Evolutionary conservation across 2,888 invertebrate genomes (phyloP), one percentile per base, ranked within the genome.

Genomic region (Rutpela maculata): DNA sequence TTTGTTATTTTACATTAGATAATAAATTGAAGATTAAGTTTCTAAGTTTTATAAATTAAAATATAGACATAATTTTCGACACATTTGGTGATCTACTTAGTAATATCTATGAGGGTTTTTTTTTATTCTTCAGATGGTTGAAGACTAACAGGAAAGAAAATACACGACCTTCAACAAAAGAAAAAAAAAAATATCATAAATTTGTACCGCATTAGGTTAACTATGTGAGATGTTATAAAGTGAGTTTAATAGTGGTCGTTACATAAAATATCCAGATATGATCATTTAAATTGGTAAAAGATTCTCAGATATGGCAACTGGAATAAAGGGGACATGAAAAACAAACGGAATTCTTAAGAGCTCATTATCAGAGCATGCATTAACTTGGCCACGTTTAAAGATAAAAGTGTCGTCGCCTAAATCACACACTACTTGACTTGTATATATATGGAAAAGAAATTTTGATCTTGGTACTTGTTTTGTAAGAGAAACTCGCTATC

Each of bases 351-450:
- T 50, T n/a, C 50, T 50, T 50, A n/a, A 50, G 50, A n/a, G 12
- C 15, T 15, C n/a, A n/a, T 50, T 50, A 50, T 50, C n/a, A 50
- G 7, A 15, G n/a, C 15, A 50, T n/a, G n/a, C 50, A 50, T 50
- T 50, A 50, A 50, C 50, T 50, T 50, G n/a, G n/a, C 50, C 50
- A 50, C n/a, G 50, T 50, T 50, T 50, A 50, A 50, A n/a, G 50
- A 50, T 50, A 50, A 50, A 50, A 50, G n/a, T n/a, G 50, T 50
- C 50, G 5, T n/a, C 50, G n/a, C 15, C n/a, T 50, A 50, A 50
- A 50, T 50, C 50, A n/a, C 50, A 6, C 4, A 6, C 12, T n/a
- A 11, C 15, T 43, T 50, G 50, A 6, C 50, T n/a, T 50, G 50
- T 50, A n/a, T 50, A 50, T 15, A n/a, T 50, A 50, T 43, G 11